Base-by-base conservation (phyloP, 2,888 invertebrate genomes). In the Andricus quercusramuli region DNA sequence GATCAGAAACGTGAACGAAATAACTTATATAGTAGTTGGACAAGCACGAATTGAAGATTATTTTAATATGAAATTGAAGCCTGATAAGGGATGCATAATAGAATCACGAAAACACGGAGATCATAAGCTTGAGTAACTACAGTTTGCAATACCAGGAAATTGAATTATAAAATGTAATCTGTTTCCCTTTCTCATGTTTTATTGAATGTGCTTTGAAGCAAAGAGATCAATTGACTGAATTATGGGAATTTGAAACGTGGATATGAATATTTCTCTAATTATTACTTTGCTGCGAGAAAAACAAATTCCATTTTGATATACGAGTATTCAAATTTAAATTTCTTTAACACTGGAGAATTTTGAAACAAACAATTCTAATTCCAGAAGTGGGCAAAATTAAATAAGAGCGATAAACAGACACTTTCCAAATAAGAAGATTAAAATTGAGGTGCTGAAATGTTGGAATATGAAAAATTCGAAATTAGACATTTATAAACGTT, bases 81-180 rank as follows among this genome's bases (percentile, higher is more conserved):
- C 62, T 62, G 62, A 62, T 62, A 62, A 62, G 62, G 15, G 62
- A 62, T 62, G 25, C 15, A 47, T 62, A 62, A 62, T 62, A 67
- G 67, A 67, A 67, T 67, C 67, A 67, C n/a, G 37, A 67, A 67
- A 67, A 37, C 22, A 20, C 9, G 20, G n/a, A 62, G 62, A 62
- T 62, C 62, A 62, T 62, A 25, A 62, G 62, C 62, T 62, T 62
- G 62, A 17, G 32, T 32, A 67, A 67, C n/a, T n/a, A n/a, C 20
- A 67, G 41, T 67, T 67, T 41, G 37, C 67, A 67, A 67, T n/a
- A 37, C 41, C n/a, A 67, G 67, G 67, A 67, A 67, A 41, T 67
- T 8, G 13, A 67, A n/a, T 37, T 13, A 67, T n/a, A n/a, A 67
- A 67, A 41, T n/a, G 37, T 20, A 41, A 67, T 67, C 37, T 67